phyloP scores from a whole-genome alignment of 2,113 vertebrate species.

The Ammodytes marinus region DNA sequence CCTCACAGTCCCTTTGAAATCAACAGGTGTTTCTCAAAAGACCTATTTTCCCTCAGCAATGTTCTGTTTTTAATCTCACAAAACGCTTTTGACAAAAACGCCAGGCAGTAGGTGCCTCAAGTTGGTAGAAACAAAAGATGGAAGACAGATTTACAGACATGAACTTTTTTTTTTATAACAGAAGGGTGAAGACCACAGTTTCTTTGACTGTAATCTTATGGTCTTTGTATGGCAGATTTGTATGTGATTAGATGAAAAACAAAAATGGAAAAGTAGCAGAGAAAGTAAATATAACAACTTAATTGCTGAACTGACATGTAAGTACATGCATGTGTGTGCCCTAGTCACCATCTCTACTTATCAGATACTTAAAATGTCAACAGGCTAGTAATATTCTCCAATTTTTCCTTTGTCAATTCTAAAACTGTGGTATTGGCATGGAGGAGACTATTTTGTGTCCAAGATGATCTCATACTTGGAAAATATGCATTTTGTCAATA shows the following conservation, averaged over 20 bases:
- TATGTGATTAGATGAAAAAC: background rate
- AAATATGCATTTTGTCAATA: constrained; percentile 58
- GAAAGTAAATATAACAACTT: background rate
- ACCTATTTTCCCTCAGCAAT: constrained; percentile 54
- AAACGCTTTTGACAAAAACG: constrained; percentile 53
- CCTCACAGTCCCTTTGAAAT: constrained; percentile 77
- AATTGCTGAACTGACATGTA: background rate
- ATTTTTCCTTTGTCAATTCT: background rate
- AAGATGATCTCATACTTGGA: constrained; percentile 47
- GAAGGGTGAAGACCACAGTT: background rate
- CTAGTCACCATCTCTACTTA: constrained; percentile 1
- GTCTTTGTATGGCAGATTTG: background rate
- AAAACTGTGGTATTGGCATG: constrained; percentile 12
- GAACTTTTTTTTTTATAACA: background rate
- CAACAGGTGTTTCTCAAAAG: constrained; percentile 80
- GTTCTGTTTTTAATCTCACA: constrained; percentile 68
- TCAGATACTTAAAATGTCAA: constrained; percentile 12
- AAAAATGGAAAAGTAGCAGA: background rate
- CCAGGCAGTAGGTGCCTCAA: constrained; percentile 15
- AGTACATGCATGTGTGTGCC: background rate
- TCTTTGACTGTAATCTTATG: background rate
- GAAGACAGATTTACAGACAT: background rate
- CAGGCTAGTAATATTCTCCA: constrained; percentile 5
- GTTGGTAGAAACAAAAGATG: constrained; percentile 2
- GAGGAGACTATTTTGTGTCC: constrained; percentile 25